Percentiles rank a stretch among this genome's conserved stretches.
These are phyloP conservation scores for Chelidonichthys spinosus DNA, from an alignment of 2,797 vertebrate genomes.

Conservation along the genomic window DNA sequence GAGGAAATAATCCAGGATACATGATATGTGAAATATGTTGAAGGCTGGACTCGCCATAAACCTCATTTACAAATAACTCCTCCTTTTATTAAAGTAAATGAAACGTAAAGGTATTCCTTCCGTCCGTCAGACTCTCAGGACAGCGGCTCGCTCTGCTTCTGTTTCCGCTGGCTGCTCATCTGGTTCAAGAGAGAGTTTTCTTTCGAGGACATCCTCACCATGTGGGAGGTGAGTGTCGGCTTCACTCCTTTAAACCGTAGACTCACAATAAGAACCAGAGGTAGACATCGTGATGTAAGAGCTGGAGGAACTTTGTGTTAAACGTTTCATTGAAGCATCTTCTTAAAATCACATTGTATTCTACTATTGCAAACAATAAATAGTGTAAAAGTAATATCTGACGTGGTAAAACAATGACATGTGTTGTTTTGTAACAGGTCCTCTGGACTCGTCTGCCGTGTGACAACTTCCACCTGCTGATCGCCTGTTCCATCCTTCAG, in stretches of 20 bases:
- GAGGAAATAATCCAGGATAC: not conserved
- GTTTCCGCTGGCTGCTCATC: constrained; percentile 95
- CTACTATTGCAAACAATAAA: not conserved
- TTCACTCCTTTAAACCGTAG: too few species aligned
- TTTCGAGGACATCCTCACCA: constrained; percentile 89
- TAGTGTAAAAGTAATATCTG: not conserved
- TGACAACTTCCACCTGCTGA: constrained; percentile 91
- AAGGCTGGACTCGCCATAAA: too few species aligned
- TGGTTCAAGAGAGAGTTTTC: constrained; percentile 96
- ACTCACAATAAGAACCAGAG: too few species aligned
- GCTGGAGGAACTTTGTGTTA: not conserved
- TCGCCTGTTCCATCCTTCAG: constrained; percentile 91
- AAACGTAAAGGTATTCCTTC: not conserved
- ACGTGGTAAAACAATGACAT: not conserved
- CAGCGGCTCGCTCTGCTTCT: constrained; percentile 93
- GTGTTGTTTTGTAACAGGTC: constrained; percentile 77
- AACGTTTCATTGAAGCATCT: not conserved
- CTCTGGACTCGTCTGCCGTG: constrained; percentile 90
- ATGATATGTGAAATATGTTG: not conserved
- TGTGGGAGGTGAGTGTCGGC: constrained; percentile 89
- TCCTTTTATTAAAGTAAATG: not conserved
- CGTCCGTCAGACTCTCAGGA: constrained; percentile 89
- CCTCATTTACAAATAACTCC: too few species aligned
- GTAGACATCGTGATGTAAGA: too few species aligned
- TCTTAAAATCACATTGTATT: not conserved